phyloP scores from a whole-genome alignment of 2,113 vertebrate species.

The Chloroceryle aenea region DNA sequence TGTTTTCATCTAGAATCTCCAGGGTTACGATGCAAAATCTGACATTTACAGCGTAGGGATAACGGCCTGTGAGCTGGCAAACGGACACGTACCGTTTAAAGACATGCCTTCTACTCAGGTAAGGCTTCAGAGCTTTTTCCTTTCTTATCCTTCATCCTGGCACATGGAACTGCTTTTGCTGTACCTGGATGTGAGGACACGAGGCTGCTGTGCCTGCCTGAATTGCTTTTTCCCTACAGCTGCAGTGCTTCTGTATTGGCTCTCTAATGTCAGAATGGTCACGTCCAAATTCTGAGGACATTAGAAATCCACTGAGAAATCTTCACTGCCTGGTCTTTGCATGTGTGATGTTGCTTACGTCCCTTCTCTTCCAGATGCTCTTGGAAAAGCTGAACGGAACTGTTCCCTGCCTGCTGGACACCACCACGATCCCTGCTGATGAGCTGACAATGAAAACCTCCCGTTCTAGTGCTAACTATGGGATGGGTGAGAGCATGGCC shows the following conservation, averaged over 20 bases:
- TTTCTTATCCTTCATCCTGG: neutral
- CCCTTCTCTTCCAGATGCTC: slow-evolving; percentile 85
- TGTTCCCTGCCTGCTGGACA: slow-evolving; percentile 93
- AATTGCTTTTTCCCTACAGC: neutral
- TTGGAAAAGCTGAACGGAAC: slow-evolving; percentile 97
- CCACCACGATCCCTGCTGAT: slow-evolving; percentile 93
- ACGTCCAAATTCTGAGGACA: neutral
- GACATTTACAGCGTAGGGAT: slow-evolving; percentile 99
- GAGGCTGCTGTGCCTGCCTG: accelerated
- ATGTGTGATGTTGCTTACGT: neutral
- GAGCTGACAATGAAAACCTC: slow-evolving; percentile 91
- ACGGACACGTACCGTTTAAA: slow-evolving; percentile 98
- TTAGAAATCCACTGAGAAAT: neutral
- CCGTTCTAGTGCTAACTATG: slow-evolving; percentile 84
- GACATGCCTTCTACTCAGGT: slow-evolving; percentile 98
- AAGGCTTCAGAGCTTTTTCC: neutral
- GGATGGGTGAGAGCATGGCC: slow-evolving; percentile 83
- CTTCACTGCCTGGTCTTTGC: neutral
- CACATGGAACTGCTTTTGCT: neutral
- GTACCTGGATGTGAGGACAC: neutral
- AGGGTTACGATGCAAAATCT: slow-evolving; percentile 95
- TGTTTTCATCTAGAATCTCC: slow-evolving; percentile 83
- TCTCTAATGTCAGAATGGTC: neutral
- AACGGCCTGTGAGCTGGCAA: slow-evolving; percentile 96
- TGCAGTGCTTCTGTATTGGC: neutral